phyloP scores from a whole-genome alignment of 2,888 invertebrate species.

The Lepidochitona cinerea region DNA sequence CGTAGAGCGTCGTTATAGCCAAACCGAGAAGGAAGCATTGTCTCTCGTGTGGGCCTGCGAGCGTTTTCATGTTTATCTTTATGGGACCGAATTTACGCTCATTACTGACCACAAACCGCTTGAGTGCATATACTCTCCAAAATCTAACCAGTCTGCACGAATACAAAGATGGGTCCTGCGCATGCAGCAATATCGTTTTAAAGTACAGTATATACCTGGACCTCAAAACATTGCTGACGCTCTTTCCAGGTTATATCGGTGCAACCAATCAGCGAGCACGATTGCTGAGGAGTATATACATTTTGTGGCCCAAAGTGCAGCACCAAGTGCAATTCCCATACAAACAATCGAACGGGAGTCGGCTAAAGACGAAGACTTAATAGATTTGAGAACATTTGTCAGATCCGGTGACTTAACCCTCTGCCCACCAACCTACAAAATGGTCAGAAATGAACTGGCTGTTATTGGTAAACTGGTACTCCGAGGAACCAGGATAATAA shows the following conservation, averaged over 20 bases:
- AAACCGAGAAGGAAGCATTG: conserved; percentile 12
- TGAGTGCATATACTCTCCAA: conserved; percentile 1
- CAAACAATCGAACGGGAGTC: not conserved
- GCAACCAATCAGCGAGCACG: too few relatives aligned
- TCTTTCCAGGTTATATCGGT: not conserved
- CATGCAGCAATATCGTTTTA: conserved; percentile 1
- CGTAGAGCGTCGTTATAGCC: not conserved
- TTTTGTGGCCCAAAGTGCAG: conserved; percentile 3
- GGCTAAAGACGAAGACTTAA: not conserved
- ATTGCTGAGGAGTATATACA: not conserved
- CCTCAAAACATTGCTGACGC: conserved; percentile 8
- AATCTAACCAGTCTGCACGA: not conserved
- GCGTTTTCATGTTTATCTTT: conserved; percentile 18
- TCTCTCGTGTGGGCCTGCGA: conserved; percentile 17
- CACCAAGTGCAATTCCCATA: not conserved
- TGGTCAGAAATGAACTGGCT: conserved; percentile 8
- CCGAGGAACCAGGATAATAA: conserved; percentile 9
- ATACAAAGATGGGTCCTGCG: conserved; percentile 4
- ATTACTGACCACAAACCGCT: conserved; percentile 18
- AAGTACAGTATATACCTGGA: conserved; percentile 2
- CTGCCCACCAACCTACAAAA: conserved; percentile 7
- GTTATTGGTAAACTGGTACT: conserved; percentile 9
- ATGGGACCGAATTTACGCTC: conserved; percentile 15
- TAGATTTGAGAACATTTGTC: not conserved
- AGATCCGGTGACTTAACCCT: not conserved